phyloP scores from a whole-genome alignment of 2,113 vertebrate genomes.

The Eonycteris spelaea region DNA sequence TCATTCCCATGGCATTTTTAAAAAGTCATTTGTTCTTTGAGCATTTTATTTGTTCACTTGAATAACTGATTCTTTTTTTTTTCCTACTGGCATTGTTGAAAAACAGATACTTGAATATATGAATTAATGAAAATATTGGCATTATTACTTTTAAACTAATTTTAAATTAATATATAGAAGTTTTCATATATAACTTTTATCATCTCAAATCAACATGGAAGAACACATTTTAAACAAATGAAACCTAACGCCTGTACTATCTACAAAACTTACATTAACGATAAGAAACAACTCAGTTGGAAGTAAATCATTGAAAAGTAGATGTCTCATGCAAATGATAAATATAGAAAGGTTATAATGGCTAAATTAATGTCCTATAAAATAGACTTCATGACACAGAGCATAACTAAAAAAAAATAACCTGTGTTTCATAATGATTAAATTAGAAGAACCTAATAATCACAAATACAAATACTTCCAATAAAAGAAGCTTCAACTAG shows the following conservation, averaged over 20 bases:
- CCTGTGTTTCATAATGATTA: background rate
- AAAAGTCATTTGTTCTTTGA: conserved; percentile 20
- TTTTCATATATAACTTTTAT: background rate
- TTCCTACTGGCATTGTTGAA: background rate
- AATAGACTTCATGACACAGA: background rate
- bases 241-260: background rate
- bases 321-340: background rate
- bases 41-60: background rate
- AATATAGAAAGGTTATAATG: background rate
- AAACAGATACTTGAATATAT: background rate
- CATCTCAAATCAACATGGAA: background rate
- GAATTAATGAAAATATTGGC: background rate
- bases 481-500: background rate
- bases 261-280: background rate
- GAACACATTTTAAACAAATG: background rate
- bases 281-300: background rate
- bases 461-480: background rate
- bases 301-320: background rate
- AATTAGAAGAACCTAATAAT: background rate
- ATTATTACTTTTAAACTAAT: background rate
- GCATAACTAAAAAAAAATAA: background rate
- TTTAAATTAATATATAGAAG: background rate
- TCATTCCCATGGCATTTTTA: background rate
- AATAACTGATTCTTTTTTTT: background rate
- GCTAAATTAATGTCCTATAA: background rate